Percentiles rank a stretch among this genome's conserved stretches.
Evolutionary conservation across 2,797 vertebrate species (phyloP).

Genomic region (Microtus obscurus): DNA sequence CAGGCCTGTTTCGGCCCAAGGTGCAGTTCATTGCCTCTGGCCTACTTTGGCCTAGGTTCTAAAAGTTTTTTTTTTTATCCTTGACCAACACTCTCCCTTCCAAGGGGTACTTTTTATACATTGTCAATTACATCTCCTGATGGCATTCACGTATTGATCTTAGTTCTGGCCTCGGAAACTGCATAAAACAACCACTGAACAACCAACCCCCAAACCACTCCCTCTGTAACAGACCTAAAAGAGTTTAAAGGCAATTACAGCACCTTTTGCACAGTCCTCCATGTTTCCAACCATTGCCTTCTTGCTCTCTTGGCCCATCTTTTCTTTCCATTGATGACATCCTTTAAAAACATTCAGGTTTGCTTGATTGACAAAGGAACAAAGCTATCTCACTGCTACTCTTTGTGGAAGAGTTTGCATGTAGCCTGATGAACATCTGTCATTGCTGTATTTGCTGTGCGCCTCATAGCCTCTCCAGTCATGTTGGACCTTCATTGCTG

Average conservation of each 20-base stretch:
- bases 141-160: neutral
- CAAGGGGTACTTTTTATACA: slow-evolving; percentile 26
- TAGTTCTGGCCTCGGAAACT: slow-evolving; percentile 48
- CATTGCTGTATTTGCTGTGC: neutral
- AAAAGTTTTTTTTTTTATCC: neutral
- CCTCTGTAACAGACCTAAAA: neutral
- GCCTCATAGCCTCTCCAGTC: neutral
- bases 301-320: neutral
- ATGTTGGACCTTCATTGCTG: neutral
- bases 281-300: neutral
- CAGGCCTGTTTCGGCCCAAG: too few relatives aligned
- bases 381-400: neutral
- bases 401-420: slow-evolving; percentile 23
- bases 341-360: slow-evolving; percentile 11
- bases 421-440: neutral
- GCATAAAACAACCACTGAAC: neutral
- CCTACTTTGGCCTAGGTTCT: too few relatives aligned
- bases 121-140: slow-evolving; percentile 50
- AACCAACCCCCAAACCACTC: neutral
- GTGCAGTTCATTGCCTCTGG: too few relatives aligned
- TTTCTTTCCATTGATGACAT: neutral
- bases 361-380: slow-evolving; percentile 24
- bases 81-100: neutral
- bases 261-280: neutral
- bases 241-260: neutral